phyloP scores from a whole-genome alignment of 1,140 invertebrate genomes.

The Thaumetopoea pityocampa region DNA sequence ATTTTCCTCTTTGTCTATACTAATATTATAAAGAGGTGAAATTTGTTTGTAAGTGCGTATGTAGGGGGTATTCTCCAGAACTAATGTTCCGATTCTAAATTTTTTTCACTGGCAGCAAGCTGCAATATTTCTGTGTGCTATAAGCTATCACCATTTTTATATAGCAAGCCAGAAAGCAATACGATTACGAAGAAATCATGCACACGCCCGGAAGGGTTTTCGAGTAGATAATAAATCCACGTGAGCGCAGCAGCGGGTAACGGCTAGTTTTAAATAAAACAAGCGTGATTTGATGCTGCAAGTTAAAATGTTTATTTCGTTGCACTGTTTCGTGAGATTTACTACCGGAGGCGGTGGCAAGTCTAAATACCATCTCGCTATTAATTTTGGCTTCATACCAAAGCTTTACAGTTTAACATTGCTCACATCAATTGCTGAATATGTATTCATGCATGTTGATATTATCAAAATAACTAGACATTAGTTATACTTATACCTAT shows the following conservation, averaged over 20 bases:
- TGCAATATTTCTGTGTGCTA: too few relatives aligned
- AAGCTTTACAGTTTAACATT: conserved; percentile 27
- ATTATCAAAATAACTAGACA: conserved; percentile 4
- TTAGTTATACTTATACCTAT: neutral
- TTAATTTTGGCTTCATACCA: conserved; percentile 36
- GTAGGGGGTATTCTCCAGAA: too few relatives aligned
- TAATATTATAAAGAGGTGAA: too few relatives aligned
- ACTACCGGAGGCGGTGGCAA: conserved; percentile 23
- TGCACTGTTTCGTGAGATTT: conserved; percentile 31
- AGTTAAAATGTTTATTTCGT: conserved; percentile 26
- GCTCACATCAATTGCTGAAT: conserved; percentile 20
- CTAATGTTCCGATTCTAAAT: too few relatives aligned
- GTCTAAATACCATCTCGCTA: conserved; percentile 24
- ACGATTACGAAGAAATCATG: too few relatives aligned
- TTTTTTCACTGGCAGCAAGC: too few relatives aligned
- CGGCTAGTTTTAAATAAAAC: neutral
- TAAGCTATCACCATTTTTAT: too few relatives aligned
- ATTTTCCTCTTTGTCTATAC: neutral
- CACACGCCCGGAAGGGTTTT: too few relatives aligned
- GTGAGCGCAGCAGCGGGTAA: too few relatives aligned
- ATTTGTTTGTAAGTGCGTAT: too few relatives aligned
- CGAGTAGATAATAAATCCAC: too few relatives aligned
- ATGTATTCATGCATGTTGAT: conserved; percentile 10
- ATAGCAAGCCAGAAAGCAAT: too few relatives aligned
- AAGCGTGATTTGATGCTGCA: conserved; percentile 10